Evolutionary conservation across 1,140 invertebrate genomes (phyloP).

Genomic region (Prorops nasuta): DNA sequence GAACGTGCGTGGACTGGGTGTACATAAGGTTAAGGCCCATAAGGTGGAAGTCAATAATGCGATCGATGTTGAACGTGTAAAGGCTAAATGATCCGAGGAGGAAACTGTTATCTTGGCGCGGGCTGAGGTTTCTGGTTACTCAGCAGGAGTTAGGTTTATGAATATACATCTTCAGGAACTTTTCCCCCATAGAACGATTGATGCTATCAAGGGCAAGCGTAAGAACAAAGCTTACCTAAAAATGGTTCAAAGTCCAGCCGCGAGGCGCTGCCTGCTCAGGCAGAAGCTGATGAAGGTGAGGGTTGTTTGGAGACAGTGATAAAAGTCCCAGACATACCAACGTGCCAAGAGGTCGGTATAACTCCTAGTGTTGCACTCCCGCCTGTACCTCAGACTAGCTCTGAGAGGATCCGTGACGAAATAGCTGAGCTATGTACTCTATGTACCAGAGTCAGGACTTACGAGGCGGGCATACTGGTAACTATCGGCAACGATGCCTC

Average conservation of each 20-base stretch:
- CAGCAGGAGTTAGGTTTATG: background rate
- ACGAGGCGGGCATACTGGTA: background rate
- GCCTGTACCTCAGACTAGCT: background rate
- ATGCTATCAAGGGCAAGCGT: constrained; percentile 12
- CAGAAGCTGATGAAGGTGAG: too few relatives aligned
- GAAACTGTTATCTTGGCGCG: constrained; percentile 6
- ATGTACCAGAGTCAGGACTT: background rate
- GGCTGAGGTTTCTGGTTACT: background rate
- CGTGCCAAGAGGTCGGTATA: background rate
- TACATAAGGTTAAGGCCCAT: background rate
- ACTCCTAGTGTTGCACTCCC: background rate
- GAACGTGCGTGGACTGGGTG: background rate
- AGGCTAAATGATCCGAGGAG: constrained; percentile 4
- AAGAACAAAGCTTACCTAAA: background rate
- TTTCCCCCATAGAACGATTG: constrained; percentile 2
- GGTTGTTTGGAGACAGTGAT: background rate
- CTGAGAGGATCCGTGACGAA: background rate
- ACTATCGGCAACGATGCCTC: background rate
- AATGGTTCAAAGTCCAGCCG: background rate
- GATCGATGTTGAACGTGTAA: background rate
- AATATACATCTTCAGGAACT: constrained; percentile 1
- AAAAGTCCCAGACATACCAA: background rate
- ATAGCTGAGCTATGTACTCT: background rate
- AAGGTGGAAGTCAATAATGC: background rate
- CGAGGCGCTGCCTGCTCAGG: background rate